phyloP scores from a whole-genome alignment of 2,113 vertebrate species.

The Zingel zingel region DNA sequence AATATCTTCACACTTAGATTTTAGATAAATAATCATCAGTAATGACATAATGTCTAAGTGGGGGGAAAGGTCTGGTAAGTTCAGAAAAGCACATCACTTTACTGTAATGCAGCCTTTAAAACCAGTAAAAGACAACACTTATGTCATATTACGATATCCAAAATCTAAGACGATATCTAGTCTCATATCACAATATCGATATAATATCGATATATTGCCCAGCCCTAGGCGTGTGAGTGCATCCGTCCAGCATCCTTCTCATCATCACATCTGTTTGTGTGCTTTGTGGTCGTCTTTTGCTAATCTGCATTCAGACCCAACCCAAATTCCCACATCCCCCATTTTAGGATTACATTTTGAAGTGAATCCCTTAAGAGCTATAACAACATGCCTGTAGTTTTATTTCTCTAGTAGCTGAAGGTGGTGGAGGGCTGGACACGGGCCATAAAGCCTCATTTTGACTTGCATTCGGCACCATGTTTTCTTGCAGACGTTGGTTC shows the following conservation, averaged over 20 bases:
- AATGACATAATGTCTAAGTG: no score
- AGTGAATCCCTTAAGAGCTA: constrained; percentile 41
- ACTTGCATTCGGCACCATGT: constrained; percentile 16
- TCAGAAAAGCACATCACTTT: no score
- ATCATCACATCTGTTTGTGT: constrained; percentile 75
- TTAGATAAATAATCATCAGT: no score
- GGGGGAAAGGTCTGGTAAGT: no score
- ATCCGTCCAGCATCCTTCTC: constrained; percentile 55
- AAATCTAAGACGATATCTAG: no score
- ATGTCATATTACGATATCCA: no score
- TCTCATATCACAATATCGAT: no score
- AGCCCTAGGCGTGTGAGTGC: constrained; percentile 29
- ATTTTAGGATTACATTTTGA: constrained; percentile 50
- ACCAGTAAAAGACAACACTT: no score
- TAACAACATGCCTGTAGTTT: constrained; percentile 34
- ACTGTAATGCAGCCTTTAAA: no score
- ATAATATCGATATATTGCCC: no score
- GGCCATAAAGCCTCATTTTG: constrained; percentile 9
- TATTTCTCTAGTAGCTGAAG: constrained; percentile 13
- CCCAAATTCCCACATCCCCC: constrained; percentile 40
- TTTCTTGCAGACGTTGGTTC: constrained; percentile 19
- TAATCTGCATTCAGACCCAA: constrained; percentile 80
- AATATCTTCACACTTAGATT: no score
- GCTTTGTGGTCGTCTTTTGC: constrained; percentile 70
- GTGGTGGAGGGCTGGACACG: constrained; percentile 18